Conservation (phyloP, 2,113 vertebrate species). For the Xiphorhynchus elegans region DNA sequence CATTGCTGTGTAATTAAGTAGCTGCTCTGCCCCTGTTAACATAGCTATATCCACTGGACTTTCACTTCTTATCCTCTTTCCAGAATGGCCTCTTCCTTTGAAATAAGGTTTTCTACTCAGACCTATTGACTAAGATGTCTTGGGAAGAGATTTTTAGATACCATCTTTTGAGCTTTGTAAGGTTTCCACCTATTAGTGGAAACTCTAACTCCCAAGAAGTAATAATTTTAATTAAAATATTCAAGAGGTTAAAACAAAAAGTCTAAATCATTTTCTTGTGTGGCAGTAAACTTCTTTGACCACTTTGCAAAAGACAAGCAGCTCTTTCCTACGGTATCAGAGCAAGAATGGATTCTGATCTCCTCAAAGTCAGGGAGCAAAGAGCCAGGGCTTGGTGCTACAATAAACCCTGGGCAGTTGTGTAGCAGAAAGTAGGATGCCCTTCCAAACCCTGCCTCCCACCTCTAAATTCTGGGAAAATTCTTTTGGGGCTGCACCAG, state of each 20-base stretch:
- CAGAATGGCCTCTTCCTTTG: not conserved
- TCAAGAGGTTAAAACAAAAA: not conserved
- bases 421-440: not conserved
- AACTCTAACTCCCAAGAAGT: not conserved
- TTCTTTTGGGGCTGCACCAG: not conserved
- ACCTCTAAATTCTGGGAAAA: not conserved
- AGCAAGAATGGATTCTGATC: not conserved
- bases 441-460: not conserved
- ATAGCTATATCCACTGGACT: not conserved
- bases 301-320: not conserved
- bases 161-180: not conserved
- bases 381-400: not conserved
- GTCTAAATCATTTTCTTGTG: not conserved
- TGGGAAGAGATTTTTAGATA: not conserved
- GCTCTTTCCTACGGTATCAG: not conserved
- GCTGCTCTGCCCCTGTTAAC: not conserved
- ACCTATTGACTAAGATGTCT: not conserved
- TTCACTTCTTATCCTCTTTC: not conserved
- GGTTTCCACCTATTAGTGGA: not conserved
- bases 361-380: not conserved
- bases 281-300: not conserved
- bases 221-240: not conserved
- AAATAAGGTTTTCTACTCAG: not conserved
- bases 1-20: not conserved
- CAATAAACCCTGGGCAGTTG: not conserved